Conservation (phyloP, 2,888 invertebrate species). For the Orchesellides sinensis region DNA sequence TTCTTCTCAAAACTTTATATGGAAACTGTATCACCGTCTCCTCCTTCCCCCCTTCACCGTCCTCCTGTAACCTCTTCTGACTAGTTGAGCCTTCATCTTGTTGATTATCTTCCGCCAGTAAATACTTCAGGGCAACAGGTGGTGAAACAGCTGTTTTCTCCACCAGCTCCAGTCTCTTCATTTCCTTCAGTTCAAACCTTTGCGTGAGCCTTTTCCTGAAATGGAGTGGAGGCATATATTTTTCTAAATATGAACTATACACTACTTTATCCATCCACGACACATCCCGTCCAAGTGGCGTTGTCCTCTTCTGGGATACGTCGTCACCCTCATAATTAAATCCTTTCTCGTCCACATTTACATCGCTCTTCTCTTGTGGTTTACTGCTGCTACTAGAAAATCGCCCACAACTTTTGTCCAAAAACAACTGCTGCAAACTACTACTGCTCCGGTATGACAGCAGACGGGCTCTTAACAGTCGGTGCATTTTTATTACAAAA, state of each 20-base stretch:
- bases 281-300: too few species aligned
- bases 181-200: slow-evolving; percentile 4
- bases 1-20: slow-evolving; percentile 31
- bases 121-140: slow-evolving; percentile 80
- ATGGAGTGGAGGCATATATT: slow-evolving; percentile 42
- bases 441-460: too few species aligned
- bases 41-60: slow-evolving; percentile 63
- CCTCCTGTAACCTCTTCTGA: slow-evolving; percentile 35
- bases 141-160: slow-evolving; percentile 70
- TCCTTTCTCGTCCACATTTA: too few species aligned
- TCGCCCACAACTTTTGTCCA: too few species aligned
- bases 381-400: too few species aligned
- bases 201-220: not conserved
- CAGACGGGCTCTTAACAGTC: too few species aligned
- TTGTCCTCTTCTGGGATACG: too few species aligned
- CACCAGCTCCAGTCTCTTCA: not conserved
- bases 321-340: too few species aligned
- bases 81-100: slow-evolving; percentile 44
- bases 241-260: slow-evolving; percentile 62
- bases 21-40: slow-evolving; percentile 35
- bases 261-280: slow-evolving; percentile 60
- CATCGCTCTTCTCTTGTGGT: too few species aligned
- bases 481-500: too few species aligned
- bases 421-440: too few species aligned
- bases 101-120: slow-evolving; percentile 76